Base-by-base conservation (phyloP, 1,140 invertebrate species). In the Drosophila pruinosa region DNA sequence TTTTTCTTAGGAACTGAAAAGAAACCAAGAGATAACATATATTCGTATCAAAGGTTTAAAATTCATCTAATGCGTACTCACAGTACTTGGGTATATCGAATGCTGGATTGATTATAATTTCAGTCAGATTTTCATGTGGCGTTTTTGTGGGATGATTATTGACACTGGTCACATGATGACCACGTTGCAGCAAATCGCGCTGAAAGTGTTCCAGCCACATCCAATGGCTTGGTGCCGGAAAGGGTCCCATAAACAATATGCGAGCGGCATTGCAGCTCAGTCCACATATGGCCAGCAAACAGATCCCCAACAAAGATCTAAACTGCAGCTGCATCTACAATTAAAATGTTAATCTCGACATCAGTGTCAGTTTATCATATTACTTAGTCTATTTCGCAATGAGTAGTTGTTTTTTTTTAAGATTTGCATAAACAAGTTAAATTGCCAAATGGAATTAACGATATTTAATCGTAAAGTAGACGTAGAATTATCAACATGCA, bases 111-210 rank as follows among this genome's bases (percentile, higher is more conserved):
- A 93, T 90, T 45, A 93, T 90, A 2, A 93, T 89, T 71, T 93
- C 91, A 7, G 91, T 92, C 38, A 93, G 92, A 68, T 92, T 93
- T 6, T 78, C 73, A 14, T 91, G 78, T 0, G 91, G 91, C 5
- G 91, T 88, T 34, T 93, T 81, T 0, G 82, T 81, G 65, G 88
- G 92, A 67, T 92, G 88, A 19, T 92, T 92, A 12, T 92, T 93
- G 2, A 94, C 92, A 0, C 94, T 91, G 5, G 94, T 94, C 2
- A 95, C 92, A 67, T 94, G 92, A 73, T 95, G 94, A 1, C 94
- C 94, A 50, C 93, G 92, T 0, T 82, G 61, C 0, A 93, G 92
- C 22, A 95, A 76, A 65, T 93, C 93, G 12, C 92, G 89, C 12
- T 93, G 92, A 36, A 94, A 92, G 15, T 93, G 92, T 52, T 92